Conservation (phyloP, 2,113 vertebrate genomes). For the Hydrochoerus hydrochaeris region DNA sequence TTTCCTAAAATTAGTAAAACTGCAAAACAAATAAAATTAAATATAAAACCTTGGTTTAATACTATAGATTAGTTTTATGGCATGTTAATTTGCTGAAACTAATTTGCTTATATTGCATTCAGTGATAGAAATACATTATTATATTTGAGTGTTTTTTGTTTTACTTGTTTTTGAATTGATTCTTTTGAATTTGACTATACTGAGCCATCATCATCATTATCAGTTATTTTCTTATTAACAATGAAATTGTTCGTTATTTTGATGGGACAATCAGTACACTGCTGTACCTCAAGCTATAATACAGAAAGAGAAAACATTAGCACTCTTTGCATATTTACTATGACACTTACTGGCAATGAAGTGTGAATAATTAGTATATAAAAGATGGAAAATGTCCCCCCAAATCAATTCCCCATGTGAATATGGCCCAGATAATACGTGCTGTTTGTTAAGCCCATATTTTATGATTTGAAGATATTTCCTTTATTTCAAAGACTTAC, state of each 20-base stretch:
- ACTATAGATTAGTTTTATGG: constrained; percentile 12
- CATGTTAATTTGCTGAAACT: background rate
- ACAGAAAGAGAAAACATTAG: constrained; percentile 4
- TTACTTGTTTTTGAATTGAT: background rate
- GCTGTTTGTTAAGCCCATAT: background rate
- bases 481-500: background rate
- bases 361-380: background rate
- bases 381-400: background rate
- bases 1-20: constrained; percentile 17
- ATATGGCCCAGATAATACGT: rapidly evolving
- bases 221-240: constrained; percentile 49
- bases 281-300: constrained; percentile 5
- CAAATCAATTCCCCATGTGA: background rate
- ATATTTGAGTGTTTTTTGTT: background rate
- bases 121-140: background rate
- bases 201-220: background rate
- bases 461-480: background rate
- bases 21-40: constrained; percentile 1
- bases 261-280: constrained; percentile 31
- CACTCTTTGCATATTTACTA: constrained; percentile 10
- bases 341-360: background rate
- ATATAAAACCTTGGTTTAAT: constrained; percentile 21
- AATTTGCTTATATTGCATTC: constrained; percentile 35
- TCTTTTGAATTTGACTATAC: background rate
- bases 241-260: constrained; percentile 56